A percentile compares a stretch with the other conserved stretches of the same genome.
Evolutionary conservation across 2,888 invertebrate species (phyloP).

Genomic region (Cyaniris semiargus): DNA sequence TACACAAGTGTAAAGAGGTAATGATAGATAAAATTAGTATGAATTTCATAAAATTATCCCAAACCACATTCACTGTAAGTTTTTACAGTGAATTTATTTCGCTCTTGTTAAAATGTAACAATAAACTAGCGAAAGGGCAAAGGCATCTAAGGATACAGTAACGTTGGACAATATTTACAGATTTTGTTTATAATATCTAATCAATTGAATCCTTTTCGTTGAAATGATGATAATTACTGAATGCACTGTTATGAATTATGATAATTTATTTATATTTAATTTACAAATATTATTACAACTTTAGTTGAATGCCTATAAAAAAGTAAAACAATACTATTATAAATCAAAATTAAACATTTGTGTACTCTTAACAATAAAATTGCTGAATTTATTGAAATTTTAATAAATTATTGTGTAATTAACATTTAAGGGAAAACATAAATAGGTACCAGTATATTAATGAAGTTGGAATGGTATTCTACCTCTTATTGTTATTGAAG

Average conservation of each 20-base stretch:
- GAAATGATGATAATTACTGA: too few species aligned
- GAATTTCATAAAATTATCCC: not conserved
- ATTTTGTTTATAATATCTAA: too few species aligned
- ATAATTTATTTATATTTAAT: not conserved
- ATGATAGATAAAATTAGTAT: not conserved
- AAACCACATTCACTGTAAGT: not conserved
- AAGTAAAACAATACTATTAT: not conserved
- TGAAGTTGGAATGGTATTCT: not conserved
- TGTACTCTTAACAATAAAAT: not conserved
- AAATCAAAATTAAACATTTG: not conserved
- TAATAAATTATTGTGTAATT: not conserved
- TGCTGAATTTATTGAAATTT: not conserved
- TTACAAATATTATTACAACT: not conserved
- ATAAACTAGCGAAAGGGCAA: too few species aligned
- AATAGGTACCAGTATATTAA: not conserved
- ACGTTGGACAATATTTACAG: too few species aligned
- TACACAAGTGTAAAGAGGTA: not conserved
- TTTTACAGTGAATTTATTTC: too few species aligned
- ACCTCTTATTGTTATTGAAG: constrained; percentile 1
- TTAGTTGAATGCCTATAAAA: not conserved
- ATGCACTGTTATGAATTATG: too few species aligned
- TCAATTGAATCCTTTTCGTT: too few species aligned
- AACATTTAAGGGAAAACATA: not conserved
- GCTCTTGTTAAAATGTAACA: too few species aligned
- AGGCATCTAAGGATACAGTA: too few species aligned